These are phyloP conservation scores for Drosophila barbarae DNA, from an alignment of 2,888 invertebrate species.

Conservation along the genomic window DNA sequence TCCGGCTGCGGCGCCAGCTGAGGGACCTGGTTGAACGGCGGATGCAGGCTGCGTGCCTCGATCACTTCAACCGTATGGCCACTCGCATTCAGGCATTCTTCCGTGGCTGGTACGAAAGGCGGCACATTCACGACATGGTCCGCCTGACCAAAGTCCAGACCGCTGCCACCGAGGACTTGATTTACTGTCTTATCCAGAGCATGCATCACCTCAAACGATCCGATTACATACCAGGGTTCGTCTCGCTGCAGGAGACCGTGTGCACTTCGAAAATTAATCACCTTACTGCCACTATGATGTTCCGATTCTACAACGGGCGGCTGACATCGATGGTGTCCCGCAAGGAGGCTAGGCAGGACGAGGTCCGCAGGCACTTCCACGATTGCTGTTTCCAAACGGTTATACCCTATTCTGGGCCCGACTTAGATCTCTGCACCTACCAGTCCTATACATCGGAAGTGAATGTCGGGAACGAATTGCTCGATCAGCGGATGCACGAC, in stretches of 20 bases:
- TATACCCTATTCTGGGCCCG: slow-evolving; percentile 63
- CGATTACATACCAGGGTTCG: slow-evolving; percentile 72
- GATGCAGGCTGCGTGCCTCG: slow-evolving; percentile 48
- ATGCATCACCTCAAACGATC: slow-evolving; percentile 72
- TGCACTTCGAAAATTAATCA: slow-evolving; percentile 71
- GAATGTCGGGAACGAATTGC: slow-evolving; percentile 14
- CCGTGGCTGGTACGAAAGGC: slow-evolving; percentile 71
- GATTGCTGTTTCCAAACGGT: slow-evolving; percentile 27
- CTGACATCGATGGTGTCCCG: slow-evolving; percentile 32
- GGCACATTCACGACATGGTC: slow-evolving; percentile 70
- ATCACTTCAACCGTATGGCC: slow-evolving; percentile 56
- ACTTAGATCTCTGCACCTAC: slow-evolving; percentile 43
- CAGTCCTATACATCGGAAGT: fast-evolving
- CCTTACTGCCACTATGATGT: slow-evolving; percentile 59
- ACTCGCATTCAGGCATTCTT: slow-evolving; percentile 70
- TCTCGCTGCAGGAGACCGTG: slow-evolving; percentile 72
- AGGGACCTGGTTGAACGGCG: slow-evolving; percentile 49
- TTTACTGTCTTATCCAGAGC: slow-evolving; percentile 71
- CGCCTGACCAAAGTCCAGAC: slow-evolving; percentile 60
- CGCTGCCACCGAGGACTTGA: slow-evolving; percentile 70
- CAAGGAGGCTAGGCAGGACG: slow-evolving; percentile 11
- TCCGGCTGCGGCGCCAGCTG: slow-evolving; percentile 40
- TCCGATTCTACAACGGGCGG: slow-evolving; percentile 67
- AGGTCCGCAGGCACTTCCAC: slow-evolving; percentile 32
- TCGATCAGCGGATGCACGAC: slow-evolving; percentile 56